phyloP scores from a whole-genome alignment of 2,888 invertebrate species.

The Phasia obesa region DNA sequence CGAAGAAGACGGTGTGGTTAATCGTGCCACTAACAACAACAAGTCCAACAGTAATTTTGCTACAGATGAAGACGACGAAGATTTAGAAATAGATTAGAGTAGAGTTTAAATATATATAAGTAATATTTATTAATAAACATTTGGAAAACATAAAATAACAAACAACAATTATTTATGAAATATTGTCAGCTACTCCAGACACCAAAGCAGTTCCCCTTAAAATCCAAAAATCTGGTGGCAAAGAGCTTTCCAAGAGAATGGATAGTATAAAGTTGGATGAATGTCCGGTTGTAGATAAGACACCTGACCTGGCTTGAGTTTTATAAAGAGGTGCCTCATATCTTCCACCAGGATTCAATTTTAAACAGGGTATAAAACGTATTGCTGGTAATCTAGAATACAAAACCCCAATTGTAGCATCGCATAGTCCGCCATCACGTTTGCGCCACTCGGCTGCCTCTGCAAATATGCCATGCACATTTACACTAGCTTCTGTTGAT shows the following conservation, averaged over 20 bases:
- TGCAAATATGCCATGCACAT: constrained; percentile 91
- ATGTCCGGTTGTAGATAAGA: constrained; percentile 94
- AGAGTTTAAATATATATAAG: neutral
- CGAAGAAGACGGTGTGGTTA: constrained; percentile 90
- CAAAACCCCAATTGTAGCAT: constrained; percentile 85
- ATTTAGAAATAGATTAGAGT: neutral
- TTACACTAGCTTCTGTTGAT: constrained; percentile 86
- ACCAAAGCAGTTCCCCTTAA: constrained; percentile 93
- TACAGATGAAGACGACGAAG: constrained; percentile 12
- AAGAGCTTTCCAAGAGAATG: constrained; percentile 87
- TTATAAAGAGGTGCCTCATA: constrained; percentile 91
- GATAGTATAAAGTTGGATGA: constrained; percentile 95
- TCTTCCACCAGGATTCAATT: constrained; percentile 73
- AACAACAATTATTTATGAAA: constrained; percentile 73
- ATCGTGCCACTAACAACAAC: constrained; percentile 82
- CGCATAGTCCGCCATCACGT: constrained; percentile 86
- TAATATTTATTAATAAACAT: constrained; percentile 10
- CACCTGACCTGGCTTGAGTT: constrained; percentile 93
- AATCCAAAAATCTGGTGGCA: constrained; percentile 91
- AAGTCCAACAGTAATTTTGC: no score
- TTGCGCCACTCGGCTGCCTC: constrained; percentile 95
- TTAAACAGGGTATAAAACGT: constrained; percentile 80
- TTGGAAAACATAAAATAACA: constrained; percentile 7
- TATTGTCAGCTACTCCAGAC: constrained; percentile 89
- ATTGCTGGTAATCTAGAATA: constrained; percentile 79